These are phyloP conservation scores for Lysandra coridon DNA, from an alignment of 2,888 invertebrate species.

Conservation along the genomic window DNA sequence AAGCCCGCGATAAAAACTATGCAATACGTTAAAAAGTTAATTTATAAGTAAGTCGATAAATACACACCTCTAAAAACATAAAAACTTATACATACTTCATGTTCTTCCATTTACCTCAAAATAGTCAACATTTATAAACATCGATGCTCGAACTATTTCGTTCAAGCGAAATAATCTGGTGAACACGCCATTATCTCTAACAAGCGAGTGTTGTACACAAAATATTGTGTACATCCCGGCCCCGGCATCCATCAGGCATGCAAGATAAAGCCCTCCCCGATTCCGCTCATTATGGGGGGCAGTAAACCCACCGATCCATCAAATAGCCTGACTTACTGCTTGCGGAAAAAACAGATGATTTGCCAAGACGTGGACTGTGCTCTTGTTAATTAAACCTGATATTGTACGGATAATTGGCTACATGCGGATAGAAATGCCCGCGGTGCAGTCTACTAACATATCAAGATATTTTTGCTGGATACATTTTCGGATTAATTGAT, in stretches of 20 bases:
- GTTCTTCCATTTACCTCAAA: neutral
- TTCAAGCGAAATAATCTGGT: constrained; percentile 21
- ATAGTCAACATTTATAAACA: neutral
- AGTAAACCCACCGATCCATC: constrained; percentile 57
- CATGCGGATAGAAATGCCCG: neutral
- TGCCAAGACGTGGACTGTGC: constrained; percentile 32
- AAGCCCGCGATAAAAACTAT: no score
- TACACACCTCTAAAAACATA: no score
- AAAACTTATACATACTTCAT: no score
- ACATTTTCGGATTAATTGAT: neutral
- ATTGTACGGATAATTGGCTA: constrained; percentile 13
- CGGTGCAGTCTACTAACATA: neutral
- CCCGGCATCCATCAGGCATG: constrained; percentile 46
- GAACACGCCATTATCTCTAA: constrained; percentile 29
- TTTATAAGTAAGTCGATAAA: no score
- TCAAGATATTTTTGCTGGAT: neutral
- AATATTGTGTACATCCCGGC: constrained; percentile 38
- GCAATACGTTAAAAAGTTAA: no score
- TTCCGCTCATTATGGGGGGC: constrained; percentile 55
- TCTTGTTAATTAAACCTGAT: constrained; percentile 24
- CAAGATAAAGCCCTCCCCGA: constrained; percentile 48
- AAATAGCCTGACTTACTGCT: constrained; percentile 47
- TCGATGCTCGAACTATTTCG: constrained; percentile 13
- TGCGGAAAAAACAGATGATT: constrained; percentile 43
- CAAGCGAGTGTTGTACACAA: constrained; percentile 30